phyloP scores from a whole-genome alignment of 2,888 invertebrate genomes.

The Byasa hedistus region DNA sequence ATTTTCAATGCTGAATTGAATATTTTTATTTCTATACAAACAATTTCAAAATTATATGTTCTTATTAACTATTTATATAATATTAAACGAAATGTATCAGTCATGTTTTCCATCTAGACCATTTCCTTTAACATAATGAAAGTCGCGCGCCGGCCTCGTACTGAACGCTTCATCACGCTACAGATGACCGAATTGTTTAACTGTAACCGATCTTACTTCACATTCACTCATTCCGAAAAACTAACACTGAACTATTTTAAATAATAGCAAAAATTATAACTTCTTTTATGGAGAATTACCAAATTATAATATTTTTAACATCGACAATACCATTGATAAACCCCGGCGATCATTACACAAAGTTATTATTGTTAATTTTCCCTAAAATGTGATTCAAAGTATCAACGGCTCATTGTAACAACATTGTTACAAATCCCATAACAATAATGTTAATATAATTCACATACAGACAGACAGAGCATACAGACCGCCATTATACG shows the following conservation, averaged over 20 bases:
- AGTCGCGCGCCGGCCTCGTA: slow-evolving; percentile 12
- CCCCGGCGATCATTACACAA: neutral
- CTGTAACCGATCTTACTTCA: slow-evolving; percentile 9
- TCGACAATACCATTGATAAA: too few relatives aligned
- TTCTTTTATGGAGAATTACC: neutral
- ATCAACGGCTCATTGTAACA: slow-evolving; percentile 38
- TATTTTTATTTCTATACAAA: slow-evolving; percentile 76
- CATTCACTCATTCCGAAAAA: slow-evolving; percentile 3
- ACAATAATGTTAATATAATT: slow-evolving; percentile 34
- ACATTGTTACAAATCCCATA: slow-evolving; percentile 34
- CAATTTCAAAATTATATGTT: slow-evolving; percentile 67
- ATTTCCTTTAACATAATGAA: slow-evolving; percentile 37
- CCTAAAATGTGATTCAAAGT: slow-evolving; percentile 35
- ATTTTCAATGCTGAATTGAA: slow-evolving; percentile 75
- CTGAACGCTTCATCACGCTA: slow-evolving; percentile 25
- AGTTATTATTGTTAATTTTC: neutral
- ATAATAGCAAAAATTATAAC: neutral
- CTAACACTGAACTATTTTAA: neutral
- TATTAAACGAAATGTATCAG: slow-evolving; percentile 53
- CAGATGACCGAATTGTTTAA: neutral
- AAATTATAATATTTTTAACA: neutral
- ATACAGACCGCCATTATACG: slow-evolving; percentile 39
- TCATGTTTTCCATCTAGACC: slow-evolving; percentile 42
- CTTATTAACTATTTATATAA: slow-evolving; percentile 45
- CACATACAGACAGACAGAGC: slow-evolving; percentile 42